Base-by-base conservation (phyloP, 2,797 vertebrate genomes). In the Cynopterus sphinx region DNA sequence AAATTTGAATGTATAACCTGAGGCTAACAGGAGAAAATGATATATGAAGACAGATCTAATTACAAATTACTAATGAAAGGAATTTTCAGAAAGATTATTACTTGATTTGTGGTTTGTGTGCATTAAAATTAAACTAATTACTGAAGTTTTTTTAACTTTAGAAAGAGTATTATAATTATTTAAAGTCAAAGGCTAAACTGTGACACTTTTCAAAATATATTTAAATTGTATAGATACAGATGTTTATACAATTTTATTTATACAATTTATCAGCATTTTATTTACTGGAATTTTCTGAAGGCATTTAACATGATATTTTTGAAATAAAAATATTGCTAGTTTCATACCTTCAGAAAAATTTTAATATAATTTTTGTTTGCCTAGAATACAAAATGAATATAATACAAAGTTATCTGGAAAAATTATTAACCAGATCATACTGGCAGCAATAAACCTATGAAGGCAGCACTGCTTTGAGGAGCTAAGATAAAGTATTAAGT, bases 81-180 rank as follows among this genome's bases (percentile, higher is more conserved):
- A 16, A 86, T 74, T 55, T 43, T 91, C 21, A 75, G 7, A 26
- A n/a, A 84, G 3, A 39, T 79, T 85, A 41, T 49, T 79, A 82
- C 8, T 87, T 59, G 43, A 36, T 53, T 3, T 49, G 31, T 70
- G 10, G 9, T 87, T 77, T 53, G 1, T n/a, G 7, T 51, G 1
- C 33, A 89, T 70, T 43, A 89, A 90, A 87, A 88, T 94, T 59
- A 85, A 96, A 77, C 5, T 53, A 85, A 73, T 39, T 49, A 43
- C 9, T 59, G 39, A 36, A 51, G 9, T 51, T 33, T 63, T 71
- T 57, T 95, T 6, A 70, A 46, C 36, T 95, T 86, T 92, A 53
- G 2, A 22, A 55, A 82, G 17, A 77, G 6, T 57, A 55, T 57
- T 65, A 9, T 53, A 87, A 90, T 9, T 67, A 71, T 1, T 55